Evolutionary conservation across 2,888 invertebrate genomes (phyloP).

Genomic region (Sarcophaga subvicina): DNA sequence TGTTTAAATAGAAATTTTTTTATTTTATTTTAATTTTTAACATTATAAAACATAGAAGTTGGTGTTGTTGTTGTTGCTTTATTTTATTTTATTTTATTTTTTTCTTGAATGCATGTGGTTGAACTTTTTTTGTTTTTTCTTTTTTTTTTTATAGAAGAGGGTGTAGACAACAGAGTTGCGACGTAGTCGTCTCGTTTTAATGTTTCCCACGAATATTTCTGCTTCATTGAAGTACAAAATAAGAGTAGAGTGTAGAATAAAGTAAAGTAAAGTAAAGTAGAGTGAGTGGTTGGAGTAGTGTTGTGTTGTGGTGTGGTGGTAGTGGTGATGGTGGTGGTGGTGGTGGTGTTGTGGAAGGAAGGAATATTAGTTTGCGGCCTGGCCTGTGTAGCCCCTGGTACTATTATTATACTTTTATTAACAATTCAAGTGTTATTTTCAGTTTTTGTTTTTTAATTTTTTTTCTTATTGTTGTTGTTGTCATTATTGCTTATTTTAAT

Average conservation of each 20-base stretch:
- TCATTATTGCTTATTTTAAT: background rate
- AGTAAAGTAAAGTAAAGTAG: constrained; percentile 50
- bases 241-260: constrained; percentile 1
- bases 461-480: background rate
- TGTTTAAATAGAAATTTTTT: constrained; percentile 65
- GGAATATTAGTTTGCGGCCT: constrained; percentile 64
- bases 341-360: background rate
- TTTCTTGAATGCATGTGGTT: constrained; percentile 61
- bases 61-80: constrained; percentile 27
- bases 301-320: background rate
- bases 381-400: constrained; percentile 42
- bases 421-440: constrained; percentile 66
- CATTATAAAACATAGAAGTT: constrained; percentile 49
- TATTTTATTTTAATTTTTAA: constrained; percentile 31
- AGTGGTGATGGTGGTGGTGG: background rate
- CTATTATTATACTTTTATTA: constrained; percentile 39
- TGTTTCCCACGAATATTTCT: constrained; percentile 70
- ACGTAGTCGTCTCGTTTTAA: constrained; percentile 45
- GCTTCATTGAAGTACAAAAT: constrained; percentile 65
- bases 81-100: background rate
- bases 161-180: constrained; percentile 50
- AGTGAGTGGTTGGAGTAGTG: constrained; percentile 21
- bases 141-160: constrained; percentile 59
- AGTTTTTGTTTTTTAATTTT: constrained; percentile 41
- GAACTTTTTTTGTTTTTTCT: constrained; percentile 35